These are phyloP conservation scores for Laothoe populi DNA, from an alignment of 2,888 invertebrate genomes.

Conservation along the genomic window DNA sequence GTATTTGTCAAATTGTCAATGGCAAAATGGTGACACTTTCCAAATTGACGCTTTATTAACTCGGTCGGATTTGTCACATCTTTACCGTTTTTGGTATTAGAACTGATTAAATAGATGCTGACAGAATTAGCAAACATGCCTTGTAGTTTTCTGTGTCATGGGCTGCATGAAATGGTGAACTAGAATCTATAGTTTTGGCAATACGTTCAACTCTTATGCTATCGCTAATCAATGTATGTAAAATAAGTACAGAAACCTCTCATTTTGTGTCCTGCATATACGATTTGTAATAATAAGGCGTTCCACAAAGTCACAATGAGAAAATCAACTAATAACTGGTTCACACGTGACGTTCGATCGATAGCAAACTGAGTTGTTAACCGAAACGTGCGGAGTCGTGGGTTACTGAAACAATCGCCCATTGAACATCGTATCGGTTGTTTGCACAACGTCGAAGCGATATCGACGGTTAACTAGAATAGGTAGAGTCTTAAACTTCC, in stretches of 20 bases:
- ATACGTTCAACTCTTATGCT: too few species aligned
- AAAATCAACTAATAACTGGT: not conserved
- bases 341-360: conserved; percentile 11
- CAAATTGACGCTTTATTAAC: conserved; percentile 21
- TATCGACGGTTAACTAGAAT: not conserved
- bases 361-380: conserved; percentile 30
- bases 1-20: conserved; percentile 18
- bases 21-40: conserved; percentile 39
- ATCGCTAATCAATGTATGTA: too few species aligned
- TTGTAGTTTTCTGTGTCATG: too few species aligned
- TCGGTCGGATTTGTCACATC: conserved; percentile 1
- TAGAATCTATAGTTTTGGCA: too few species aligned
- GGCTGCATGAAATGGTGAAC: too few species aligned
- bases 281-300: not conserved
- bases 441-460: conserved; percentile 13
- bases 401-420: conserved; percentile 44
- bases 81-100: conserved; percentile 14
- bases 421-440: conserved; percentile 38
- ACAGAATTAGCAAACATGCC: not conserved
- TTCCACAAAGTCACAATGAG: not conserved
- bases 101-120: not conserved
- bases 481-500: not conserved
- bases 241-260: too few species aligned
- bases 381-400: conserved; percentile 41
- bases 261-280: too few species aligned